A percentile compares a stretch with the other conserved stretches of the same genome.
Evolutionary conservation across 2,888 invertebrate species (phyloP).

Genomic region (Petrolisthes cinctipes): DNA sequence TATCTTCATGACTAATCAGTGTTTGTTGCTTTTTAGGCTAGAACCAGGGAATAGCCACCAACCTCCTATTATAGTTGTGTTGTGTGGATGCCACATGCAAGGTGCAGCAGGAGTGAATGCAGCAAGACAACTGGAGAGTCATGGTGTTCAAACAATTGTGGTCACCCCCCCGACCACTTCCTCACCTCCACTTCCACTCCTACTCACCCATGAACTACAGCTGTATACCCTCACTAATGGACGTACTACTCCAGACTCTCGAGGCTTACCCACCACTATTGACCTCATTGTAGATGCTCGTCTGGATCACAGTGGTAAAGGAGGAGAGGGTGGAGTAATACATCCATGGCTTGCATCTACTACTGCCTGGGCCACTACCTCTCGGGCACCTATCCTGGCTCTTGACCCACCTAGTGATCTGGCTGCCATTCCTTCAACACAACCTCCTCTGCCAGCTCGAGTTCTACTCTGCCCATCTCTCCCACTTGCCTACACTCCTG

Average conservation of each 20-base stretch:
- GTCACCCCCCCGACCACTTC: slow-evolving; percentile 71
- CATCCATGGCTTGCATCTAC: slow-evolving; percentile 72
- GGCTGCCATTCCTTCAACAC: slow-evolving; percentile 71
- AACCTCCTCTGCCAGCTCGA: slow-evolving; percentile 75
- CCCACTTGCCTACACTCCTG: slow-evolving; percentile 77
- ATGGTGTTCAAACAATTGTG: slow-evolving; percentile 81
- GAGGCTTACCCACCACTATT: slow-evolving; percentile 68
- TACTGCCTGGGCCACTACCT: slow-evolving; percentile 79
- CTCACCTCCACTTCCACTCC: slow-evolving; percentile 66
- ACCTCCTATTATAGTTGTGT: slow-evolving; percentile 83
- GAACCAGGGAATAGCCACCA: slow-evolving; percentile 91
- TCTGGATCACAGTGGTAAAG: slow-evolving; percentile 68
- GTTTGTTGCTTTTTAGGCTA: slow-evolving; percentile 72
- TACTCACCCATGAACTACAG: slow-evolving; percentile 76
- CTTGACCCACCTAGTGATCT: slow-evolving; percentile 79
- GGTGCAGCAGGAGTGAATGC: slow-evolving; percentile 78
- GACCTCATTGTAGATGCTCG: slow-evolving; percentile 75
- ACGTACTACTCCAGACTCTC: slow-evolving; percentile 65
- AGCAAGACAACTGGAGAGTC: slow-evolving; percentile 84
- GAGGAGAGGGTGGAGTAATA: slow-evolving; percentile 64
- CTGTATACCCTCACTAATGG: slow-evolving; percentile 77
- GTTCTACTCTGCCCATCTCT: slow-evolving; percentile 80
- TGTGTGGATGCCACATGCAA: slow-evolving; percentile 79
- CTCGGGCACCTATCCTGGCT: slow-evolving; percentile 80
- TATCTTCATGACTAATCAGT: background rate